Percentiles rank a stretch among this genome's conserved stretches.
Conservation (phyloP, 1,140 invertebrate species). For the Bilobella aurantiaca region DNA sequence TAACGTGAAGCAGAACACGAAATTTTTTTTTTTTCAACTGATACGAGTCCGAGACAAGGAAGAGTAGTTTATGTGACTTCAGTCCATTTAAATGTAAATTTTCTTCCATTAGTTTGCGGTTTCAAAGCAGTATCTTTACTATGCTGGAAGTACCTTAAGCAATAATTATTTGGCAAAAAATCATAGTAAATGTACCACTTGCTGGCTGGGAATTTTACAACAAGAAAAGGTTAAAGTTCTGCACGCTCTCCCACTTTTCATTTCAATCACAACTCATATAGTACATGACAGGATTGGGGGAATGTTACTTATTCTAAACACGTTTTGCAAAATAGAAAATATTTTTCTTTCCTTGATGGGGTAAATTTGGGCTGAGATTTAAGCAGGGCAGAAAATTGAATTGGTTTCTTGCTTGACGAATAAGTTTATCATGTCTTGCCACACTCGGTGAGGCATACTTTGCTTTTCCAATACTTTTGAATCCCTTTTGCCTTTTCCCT, state of each 20-base stretch:
- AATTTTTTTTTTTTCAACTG: neutral
- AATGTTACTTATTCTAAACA: neutral
- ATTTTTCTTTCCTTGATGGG: too few relatives aligned
- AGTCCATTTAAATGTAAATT: neutral
- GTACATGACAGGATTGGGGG: too few relatives aligned
- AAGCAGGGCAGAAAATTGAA: too few relatives aligned
- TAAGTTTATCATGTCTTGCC: too few relatives aligned
- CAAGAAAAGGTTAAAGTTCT: neutral
- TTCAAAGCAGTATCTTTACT: neutral
- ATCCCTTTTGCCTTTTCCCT: too few relatives aligned
- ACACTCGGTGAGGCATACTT: too few relatives aligned
- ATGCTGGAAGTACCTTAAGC: neutral
- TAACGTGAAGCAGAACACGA: neutral
- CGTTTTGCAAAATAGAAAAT: neutral
- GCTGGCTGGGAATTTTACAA: too few relatives aligned
- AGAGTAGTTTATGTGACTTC: neutral
- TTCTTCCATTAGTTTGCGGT: neutral
- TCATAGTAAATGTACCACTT: too few relatives aligned
- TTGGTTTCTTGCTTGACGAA: too few relatives aligned
- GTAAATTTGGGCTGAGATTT: too few relatives aligned
- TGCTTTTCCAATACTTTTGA: neutral
- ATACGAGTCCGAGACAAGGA: neutral
- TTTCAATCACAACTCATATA: too few relatives aligned
- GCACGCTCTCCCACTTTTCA: neutral
- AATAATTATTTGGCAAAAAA: neutral